phyloP scores from a whole-genome alignment of 2,797 vertebrate species.

The Xenopus petersii region DNA sequence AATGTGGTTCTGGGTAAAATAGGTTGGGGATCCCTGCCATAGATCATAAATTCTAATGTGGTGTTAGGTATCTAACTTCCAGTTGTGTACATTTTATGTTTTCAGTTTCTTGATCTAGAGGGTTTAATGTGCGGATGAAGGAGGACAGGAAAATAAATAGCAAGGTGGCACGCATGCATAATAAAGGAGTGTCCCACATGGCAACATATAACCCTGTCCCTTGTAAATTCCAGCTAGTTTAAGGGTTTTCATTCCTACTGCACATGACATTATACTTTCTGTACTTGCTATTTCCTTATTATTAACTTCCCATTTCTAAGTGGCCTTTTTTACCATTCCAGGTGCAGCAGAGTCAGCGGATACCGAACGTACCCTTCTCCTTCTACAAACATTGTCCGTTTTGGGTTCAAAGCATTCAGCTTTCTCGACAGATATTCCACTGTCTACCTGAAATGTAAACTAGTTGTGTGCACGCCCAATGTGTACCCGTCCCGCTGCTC shows the following conservation, averaged over 20 bases:
- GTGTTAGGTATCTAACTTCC: too few relatives aligned
- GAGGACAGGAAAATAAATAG: not conserved
- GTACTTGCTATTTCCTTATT: too few relatives aligned
- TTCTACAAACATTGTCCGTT: slow-evolving; percentile 50
- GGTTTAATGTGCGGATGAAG: not conserved
- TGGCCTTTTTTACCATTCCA: slow-evolving; percentile 51
- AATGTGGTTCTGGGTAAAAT: too few relatives aligned
- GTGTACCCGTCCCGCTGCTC: slow-evolving; percentile 61
- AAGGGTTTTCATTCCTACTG: too few relatives aligned
- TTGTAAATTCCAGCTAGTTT: not conserved
- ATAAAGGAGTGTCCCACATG: not conserved
- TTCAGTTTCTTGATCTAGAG: not conserved
- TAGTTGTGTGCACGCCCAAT: slow-evolving; percentile 63
- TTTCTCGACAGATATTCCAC: slow-evolving; percentile 68
- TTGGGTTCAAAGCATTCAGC: slow-evolving; percentile 69
- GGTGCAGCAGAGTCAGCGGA: slow-evolving; percentile 69
- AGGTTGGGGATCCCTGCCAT: too few relatives aligned
- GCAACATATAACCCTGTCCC: not conserved
- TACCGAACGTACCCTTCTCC: slow-evolving; percentile 51
- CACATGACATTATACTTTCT: too few relatives aligned
- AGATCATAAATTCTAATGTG: too few relatives aligned
- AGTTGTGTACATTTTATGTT: too few relatives aligned
- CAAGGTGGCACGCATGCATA: not conserved
- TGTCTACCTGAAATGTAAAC: slow-evolving; percentile 74
- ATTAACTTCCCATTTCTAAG: not conserved